phyloP scores from a whole-genome alignment of 2,113 vertebrate species.

The Aldabrachelys gigantea region DNA sequence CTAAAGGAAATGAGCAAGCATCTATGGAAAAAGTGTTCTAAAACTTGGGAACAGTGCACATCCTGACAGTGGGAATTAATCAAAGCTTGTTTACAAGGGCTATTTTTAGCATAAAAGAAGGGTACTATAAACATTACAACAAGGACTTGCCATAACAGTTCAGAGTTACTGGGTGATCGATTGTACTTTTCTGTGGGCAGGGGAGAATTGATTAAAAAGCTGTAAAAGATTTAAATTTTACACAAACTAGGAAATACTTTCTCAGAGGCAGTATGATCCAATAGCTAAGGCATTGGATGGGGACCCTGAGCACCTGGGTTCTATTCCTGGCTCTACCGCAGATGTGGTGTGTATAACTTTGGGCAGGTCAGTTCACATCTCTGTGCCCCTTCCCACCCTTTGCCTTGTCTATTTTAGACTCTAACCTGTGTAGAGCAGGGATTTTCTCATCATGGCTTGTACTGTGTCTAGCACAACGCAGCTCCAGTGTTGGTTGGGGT shows the following conservation, averaged over 20 bases:
- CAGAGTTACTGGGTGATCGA: constrained; percentile 32
- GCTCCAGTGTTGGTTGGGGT: not conserved
- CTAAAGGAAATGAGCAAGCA: constrained; percentile 79
- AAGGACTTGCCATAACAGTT: constrained; percentile 33
- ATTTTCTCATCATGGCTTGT: not conserved
- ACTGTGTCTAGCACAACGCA: not conserved
- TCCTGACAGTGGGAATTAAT: constrained; percentile 85
- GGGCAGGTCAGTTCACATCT: not conserved
- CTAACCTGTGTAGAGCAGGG: not conserved
- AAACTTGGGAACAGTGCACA: constrained; percentile 76
- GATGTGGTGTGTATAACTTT: not conserved
- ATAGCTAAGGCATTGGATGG: not conserved
- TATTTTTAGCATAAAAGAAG: constrained; percentile 84
- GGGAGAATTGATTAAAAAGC: not conserved
- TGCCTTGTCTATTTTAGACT: not conserved
- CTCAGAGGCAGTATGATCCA: not conserved
- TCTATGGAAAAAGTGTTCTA: constrained; percentile 80
- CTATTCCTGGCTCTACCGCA: not conserved
- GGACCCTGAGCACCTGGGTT: not conserved
- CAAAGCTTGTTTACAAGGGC: constrained; percentile 81
- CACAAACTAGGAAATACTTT: not conserved
- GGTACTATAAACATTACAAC: constrained; percentile 65
- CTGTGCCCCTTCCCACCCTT: not conserved
- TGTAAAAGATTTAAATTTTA: not conserved
- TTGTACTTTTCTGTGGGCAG: not conserved